Conservation (phyloP, 2,113 vertebrate species). For the Salvelinus fontinalis region DNA sequence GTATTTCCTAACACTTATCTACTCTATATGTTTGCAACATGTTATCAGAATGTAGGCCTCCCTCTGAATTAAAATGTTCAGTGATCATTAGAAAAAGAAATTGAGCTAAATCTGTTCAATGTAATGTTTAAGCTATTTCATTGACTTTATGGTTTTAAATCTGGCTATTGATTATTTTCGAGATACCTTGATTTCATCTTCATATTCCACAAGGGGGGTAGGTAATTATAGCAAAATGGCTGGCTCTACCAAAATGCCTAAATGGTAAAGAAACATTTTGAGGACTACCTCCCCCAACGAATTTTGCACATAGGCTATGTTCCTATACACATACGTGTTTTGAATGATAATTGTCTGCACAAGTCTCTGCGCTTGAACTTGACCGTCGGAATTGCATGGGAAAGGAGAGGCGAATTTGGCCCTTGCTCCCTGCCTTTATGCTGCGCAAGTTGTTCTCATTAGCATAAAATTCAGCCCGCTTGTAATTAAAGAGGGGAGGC, state of each 20-base stretch:
- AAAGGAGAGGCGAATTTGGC: conserved; percentile 71
- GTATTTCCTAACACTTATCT: too few species aligned
- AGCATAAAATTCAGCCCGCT: conserved; percentile 74
- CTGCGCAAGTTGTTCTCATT: conserved; percentile 69
- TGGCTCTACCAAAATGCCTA: not conserved
- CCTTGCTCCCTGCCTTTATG: conserved; percentile 65
- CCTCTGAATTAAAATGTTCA: not conserved
- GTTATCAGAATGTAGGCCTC: not conserved
- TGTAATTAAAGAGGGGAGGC: conserved; percentile 74
- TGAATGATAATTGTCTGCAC: conserved; percentile 63
- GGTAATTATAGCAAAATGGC: not conserved
- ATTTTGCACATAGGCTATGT: conserved; percentile 7
- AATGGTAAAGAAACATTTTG: not conserved
- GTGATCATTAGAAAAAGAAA: not conserved
- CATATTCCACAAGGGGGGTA: too few species aligned
- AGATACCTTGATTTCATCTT: too few species aligned
- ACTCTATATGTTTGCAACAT: not conserved
- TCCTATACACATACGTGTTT: conserved; percentile 39
- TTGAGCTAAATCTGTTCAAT: too few species aligned
- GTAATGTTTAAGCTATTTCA: too few species aligned
- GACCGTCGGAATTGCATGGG: conserved; percentile 71
- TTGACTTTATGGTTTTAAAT: too few species aligned
- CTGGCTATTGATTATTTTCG: too few species aligned
- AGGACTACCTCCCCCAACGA: conserved; percentile 18
- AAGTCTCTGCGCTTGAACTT: conserved; percentile 75